Conservation (phyloP, 1,140 invertebrate genomes). For the Cydia strobilella region DNA sequence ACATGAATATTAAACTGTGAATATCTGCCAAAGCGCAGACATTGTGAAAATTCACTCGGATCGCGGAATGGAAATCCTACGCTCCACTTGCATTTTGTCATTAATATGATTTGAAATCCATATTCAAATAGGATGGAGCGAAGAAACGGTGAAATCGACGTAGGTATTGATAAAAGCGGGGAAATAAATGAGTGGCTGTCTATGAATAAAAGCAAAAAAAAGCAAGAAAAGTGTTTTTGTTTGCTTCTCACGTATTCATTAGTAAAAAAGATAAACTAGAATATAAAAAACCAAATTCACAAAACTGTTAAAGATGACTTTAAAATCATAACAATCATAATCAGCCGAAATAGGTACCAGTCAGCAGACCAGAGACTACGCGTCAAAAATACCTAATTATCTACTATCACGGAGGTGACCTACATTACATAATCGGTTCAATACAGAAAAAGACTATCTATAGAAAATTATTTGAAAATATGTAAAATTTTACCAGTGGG, state of each 20-base stretch:
- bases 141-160: neutral
- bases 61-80: constrained; percentile 58
- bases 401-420: too few relatives aligned
- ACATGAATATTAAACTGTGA: constrained; percentile 65
- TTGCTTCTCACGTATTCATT: neutral
- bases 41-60: constrained; percentile 58
- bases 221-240: neutral
- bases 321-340: too few relatives aligned
- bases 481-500: too few relatives aligned
- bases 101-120: constrained; percentile 57
- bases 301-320: too few relatives aligned
- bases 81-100: constrained; percentile 57
- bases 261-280: neutral
- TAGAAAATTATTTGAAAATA: too few relatives aligned
- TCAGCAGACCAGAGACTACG: too few relatives aligned
- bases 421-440: too few relatives aligned
- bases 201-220: neutral
- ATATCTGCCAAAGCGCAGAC: constrained; percentile 56
- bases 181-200: neutral
- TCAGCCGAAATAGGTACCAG: too few relatives aligned
- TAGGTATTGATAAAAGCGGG: neutral
- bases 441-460: too few relatives aligned
- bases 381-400: too few relatives aligned
- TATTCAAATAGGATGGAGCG: constrained; percentile 42
- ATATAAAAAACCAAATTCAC: too few relatives aligned